Evolutionary conservation across 2,888 invertebrate genomes (phyloP).

Genomic region (Latrodectus hesperus): DNA sequence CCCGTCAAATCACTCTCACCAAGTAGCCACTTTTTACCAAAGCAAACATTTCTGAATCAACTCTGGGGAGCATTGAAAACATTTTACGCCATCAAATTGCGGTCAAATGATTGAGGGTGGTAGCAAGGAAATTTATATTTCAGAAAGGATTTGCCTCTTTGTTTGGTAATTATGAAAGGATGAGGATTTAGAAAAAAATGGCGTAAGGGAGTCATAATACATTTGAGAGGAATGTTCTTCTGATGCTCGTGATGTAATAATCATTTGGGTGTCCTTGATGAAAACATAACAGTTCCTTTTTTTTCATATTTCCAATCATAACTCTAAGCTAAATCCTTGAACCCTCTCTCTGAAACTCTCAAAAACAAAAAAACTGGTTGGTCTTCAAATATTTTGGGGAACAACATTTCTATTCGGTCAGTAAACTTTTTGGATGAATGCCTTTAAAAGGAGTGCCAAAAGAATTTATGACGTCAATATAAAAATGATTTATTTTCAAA

Average conservation of each 20-base stretch:
- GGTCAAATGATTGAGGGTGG: not conserved
- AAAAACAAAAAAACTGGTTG: conserved; percentile 12
- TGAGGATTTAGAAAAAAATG: not conserved
- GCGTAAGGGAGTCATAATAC: not conserved
- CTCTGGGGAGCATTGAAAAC: not conserved
- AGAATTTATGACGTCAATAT: not conserved
- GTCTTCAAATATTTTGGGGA: not conserved
- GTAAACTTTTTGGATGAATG: conserved; percentile 9
- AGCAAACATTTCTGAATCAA: not conserved
- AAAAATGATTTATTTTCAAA: not conserved
- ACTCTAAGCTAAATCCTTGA: not conserved
- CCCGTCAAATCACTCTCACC: conserved; percentile 1
- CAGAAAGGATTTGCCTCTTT: not conserved
- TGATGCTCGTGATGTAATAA: not conserved
- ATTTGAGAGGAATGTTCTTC: not conserved
- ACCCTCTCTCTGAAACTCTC: not conserved
- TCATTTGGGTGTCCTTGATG: not conserved
- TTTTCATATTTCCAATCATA: not conserved
- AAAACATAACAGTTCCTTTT: not conserved
- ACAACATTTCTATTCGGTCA: conserved; percentile 20
- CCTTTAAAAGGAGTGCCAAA: not conserved
- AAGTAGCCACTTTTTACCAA: not conserved
- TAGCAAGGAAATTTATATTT: not conserved
- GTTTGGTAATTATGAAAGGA: not conserved
- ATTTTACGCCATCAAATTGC: not conserved